Evolutionary conservation across 2,888 invertebrate genomes (phyloP), one percentile per base, ranked within the genome.

Genomic region (Drosophila barbarae): DNA sequence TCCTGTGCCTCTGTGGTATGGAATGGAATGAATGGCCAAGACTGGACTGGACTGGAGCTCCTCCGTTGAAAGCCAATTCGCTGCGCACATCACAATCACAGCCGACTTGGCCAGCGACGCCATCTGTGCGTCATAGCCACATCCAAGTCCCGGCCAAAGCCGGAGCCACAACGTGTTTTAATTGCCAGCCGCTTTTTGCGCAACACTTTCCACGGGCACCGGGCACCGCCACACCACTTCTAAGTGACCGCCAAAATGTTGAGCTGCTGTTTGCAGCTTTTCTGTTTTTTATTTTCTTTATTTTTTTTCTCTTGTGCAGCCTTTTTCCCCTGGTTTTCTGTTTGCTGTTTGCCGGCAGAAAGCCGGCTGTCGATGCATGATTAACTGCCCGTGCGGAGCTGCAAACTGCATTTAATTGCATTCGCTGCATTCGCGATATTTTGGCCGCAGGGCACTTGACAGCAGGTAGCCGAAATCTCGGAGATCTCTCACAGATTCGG

Each of bases 181-280:
- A 85, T 83, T 82, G 85, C 85, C 74, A 84, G 80, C 77, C 77
- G 85, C 83, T 76, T 83, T 84, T 85, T 73, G 84, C 84, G 73
- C 84, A 81, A 82, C 86, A 82, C 81, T 82, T 82, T 82, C 85
- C 77, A 83, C 72, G 73, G 74, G 36, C 36, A 35, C 38, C 18
- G 39, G 44, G 15, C 44, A 46, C 46, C 46, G 46, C 46, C 46
- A 46, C 46, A 46, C 30, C 54, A 49, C 80, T 79, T 79, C 84
- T 84, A 78, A 78, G 78, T 84, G 85, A 82, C 78, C 78, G 84
- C 78, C 84, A 78, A 82, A 79, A 73, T 63, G 63, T 67, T 66
- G 67, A 34, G 53, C 64, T 67, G 53, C 53, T 49, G 39, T 36
- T 46, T 26, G 23, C 50, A 46, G 46, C 46, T 46, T 46, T 46